Conservation (phyloP, 2,113 vertebrate species). For the Toxotes jaculatrix region DNA sequence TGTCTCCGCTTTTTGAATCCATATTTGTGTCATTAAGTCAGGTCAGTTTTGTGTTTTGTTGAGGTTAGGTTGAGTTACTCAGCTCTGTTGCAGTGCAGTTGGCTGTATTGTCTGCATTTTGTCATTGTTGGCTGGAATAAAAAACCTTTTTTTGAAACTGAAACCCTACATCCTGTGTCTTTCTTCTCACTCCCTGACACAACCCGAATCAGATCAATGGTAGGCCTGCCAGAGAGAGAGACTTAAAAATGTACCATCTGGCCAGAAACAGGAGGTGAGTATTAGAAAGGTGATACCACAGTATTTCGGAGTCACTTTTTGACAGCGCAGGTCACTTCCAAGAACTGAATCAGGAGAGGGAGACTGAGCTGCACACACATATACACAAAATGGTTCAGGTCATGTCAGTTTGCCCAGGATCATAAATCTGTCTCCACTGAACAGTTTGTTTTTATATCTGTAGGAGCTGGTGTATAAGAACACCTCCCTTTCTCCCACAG, state of each 20-base stretch:
- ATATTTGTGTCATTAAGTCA: too few relatives aligned
- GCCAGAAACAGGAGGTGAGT: conserved; percentile 29
- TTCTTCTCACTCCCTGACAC: background rate
- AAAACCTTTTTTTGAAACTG: background rate
- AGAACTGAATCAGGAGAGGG: conserved; percentile 41
- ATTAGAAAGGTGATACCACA: conserved; percentile 38
- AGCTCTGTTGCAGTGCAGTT: background rate
- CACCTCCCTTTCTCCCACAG: conserved; percentile 19
- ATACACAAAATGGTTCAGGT: conserved; percentile 23
- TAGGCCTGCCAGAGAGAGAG: conserved; percentile 16
- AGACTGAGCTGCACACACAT: background rate
- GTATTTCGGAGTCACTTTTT: conserved; percentile 23
- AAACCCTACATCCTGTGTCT: background rate
- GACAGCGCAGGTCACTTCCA: conserved; percentile 24
- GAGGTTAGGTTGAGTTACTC: background rate
- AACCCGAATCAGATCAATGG: conserved; percentile 8
- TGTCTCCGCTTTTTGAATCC: too few relatives aligned
- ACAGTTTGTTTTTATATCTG: conserved; percentile 54
- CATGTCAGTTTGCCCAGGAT: conserved; percentile 26
- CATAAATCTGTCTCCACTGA: conserved; percentile 54
- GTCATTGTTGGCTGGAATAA: background rate
- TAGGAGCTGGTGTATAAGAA: conserved; percentile 44
- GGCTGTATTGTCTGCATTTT: background rate
- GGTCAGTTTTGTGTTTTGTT: too few relatives aligned
- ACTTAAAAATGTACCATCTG: conserved; percentile 1